These are phyloP conservation scores for Dicranocentrus wangi DNA, from an alignment of 2,888 invertebrate species.

Conservation along the genomic window DNA sequence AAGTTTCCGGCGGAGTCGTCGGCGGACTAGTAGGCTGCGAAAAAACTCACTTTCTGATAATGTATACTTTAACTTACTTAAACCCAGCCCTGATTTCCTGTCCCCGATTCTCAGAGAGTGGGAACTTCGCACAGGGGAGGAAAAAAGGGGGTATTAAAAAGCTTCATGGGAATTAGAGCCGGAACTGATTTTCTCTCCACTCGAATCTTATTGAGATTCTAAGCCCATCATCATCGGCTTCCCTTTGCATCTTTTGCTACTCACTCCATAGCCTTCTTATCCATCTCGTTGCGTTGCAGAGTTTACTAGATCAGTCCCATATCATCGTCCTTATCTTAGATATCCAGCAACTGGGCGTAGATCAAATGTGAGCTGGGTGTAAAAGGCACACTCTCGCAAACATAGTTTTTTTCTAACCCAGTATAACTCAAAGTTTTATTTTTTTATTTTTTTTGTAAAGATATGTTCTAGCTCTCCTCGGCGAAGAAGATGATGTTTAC, in stretches of 20 bases:
- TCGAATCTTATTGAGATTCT: slow-evolving; percentile 48
- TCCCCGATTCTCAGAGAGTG: slow-evolving; percentile 6
- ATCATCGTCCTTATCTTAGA: neutral
- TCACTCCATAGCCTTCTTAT: neutral
- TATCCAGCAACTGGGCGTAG: neutral
- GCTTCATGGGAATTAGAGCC: slow-evolving; percentile 43
- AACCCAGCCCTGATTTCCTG: slow-evolving; percentile 52
- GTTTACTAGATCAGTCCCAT: neutral
- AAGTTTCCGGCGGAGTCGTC: neutral
- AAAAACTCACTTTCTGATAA: slow-evolving; percentile 18
- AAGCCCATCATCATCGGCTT: slow-evolving; percentile 38
- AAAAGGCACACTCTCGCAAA: too few species aligned
- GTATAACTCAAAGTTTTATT: too few species aligned
- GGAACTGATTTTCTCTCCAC: slow-evolving; percentile 53
- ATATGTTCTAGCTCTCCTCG: too few species aligned
- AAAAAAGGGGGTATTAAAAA: slow-evolving; percentile 23
- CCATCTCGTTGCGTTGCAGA: too few species aligned
- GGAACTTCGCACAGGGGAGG: neutral
- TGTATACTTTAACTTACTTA: slow-evolving; percentile 22
- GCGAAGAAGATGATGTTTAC: slow-evolving; percentile 14
- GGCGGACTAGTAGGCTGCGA: neutral
- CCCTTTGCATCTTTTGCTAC: neutral
- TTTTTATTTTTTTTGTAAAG: too few species aligned
- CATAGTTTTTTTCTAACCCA: too few species aligned
- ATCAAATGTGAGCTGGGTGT: neutral